Conservation (phyloP, 2,888 invertebrate genomes). For the Esperia sulphurella region DNA sequence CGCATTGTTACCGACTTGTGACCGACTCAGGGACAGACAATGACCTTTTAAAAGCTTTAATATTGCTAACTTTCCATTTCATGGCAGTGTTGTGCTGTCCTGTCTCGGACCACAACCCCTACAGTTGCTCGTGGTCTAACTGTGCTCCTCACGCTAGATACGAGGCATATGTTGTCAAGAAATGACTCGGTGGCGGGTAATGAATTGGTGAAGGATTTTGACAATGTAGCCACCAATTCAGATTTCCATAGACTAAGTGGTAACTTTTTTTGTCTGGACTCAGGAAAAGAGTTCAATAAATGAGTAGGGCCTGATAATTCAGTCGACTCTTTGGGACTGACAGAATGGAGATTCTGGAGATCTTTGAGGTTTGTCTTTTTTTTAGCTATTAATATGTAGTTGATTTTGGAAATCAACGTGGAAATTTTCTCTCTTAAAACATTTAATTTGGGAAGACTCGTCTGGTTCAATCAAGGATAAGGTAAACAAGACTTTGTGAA, state of each 20-base stretch:
- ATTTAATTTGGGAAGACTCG: slow-evolving; percentile 9
- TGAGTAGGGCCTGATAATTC: slow-evolving; percentile 5
- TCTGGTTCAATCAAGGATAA: slow-evolving; percentile 14
- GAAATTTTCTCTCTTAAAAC: too few species aligned
- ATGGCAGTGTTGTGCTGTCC: too few species aligned
- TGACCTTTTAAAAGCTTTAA: too few species aligned
- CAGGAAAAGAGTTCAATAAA: not conserved
- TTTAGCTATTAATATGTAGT: not conserved
- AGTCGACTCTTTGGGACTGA: slow-evolving; percentile 11
- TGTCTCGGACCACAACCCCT: too few species aligned
- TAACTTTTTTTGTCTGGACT: not conserved
- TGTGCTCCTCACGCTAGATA: too few species aligned
- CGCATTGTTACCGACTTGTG: too few species aligned
- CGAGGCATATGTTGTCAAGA: slow-evolving; percentile 17
- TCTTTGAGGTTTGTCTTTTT: slow-evolving; percentile 1
- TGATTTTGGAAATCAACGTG: too few species aligned
- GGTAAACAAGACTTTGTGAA: slow-evolving; percentile 10
- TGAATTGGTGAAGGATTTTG: slow-evolving; percentile 7
- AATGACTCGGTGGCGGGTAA: slow-evolving; percentile 8
- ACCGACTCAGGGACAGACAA: too few species aligned
- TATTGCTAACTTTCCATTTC: too few species aligned
- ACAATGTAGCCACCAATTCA: slow-evolving; percentile 15
- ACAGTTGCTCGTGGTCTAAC: too few species aligned
- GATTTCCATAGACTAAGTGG: not conserved
- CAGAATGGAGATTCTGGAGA: slow-evolving; percentile 10